Percentiles rank a stretch among this genome's conserved stretches.
Evolutionary conservation across 2,113 vertebrate species (phyloP).

Genomic region (Bettongia penicillata): DNA sequence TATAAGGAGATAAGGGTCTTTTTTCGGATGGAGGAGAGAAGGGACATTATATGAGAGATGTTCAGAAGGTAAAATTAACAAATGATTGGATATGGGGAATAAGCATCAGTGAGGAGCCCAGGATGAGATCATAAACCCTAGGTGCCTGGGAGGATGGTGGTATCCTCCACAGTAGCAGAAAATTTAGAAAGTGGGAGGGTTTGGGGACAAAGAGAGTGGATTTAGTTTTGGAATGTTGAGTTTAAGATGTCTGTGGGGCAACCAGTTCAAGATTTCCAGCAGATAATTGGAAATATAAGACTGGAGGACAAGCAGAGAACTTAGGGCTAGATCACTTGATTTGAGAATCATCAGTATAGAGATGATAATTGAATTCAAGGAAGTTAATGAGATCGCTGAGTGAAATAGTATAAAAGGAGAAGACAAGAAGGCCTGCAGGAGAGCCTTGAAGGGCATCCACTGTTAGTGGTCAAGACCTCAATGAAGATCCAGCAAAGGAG

Average conservation of each 20-base stretch:
- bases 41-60: neutral
- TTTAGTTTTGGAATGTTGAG: neutral
- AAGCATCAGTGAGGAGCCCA: neutral
- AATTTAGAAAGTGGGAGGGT: neutral
- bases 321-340: neutral
- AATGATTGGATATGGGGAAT: neutral
- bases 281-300: neutral
- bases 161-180: neutral
- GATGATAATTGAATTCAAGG: neutral
- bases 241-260: neutral
- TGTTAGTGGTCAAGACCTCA: neutral
- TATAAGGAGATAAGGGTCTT: neutral
- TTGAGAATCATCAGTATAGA: neutral
- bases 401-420: neutral
- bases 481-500: neutral
- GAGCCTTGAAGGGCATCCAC: neutral
- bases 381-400: neutral
- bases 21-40: neutral
- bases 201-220: neutral
- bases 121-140: neutral
- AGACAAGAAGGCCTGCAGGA: neutral
- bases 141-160: no score
- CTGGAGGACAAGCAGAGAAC: neutral
- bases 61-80: neutral
- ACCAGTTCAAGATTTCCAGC: neutral